These are phyloP conservation scores for Todiramphus saurophagus DNA, from an alignment of 2,113 vertebrate genomes.

Conservation along the genomic window DNA sequence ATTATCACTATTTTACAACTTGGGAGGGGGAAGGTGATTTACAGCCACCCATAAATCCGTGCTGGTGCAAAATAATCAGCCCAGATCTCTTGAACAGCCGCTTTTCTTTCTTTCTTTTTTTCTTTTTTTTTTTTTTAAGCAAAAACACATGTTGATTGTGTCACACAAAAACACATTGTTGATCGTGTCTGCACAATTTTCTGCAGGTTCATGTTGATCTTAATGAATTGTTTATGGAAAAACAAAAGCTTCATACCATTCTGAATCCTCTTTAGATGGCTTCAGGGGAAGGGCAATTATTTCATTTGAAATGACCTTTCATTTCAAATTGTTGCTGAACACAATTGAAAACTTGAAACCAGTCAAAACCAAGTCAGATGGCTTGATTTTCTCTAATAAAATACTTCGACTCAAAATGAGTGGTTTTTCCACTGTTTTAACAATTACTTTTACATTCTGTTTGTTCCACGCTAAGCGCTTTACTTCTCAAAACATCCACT, in stretches of 20 bases:
- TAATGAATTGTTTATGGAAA: slow-evolving; percentile 64
- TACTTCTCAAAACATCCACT: background rate
- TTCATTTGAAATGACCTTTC: slow-evolving; percentile 28
- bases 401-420: background rate
- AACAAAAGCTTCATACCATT: slow-evolving; percentile 59
- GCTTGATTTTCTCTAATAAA: slow-evolving; percentile 5
- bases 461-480: background rate
- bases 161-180: too few relatives aligned
- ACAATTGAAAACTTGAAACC: background rate
- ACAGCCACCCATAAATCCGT: slow-evolving; percentile 41
- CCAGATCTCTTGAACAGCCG: background rate
- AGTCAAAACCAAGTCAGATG: background rate
- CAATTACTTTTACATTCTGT: background rate
- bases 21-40: slow-evolving; percentile 52
- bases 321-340: background rate
- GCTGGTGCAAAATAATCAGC: slow-evolving; percentile 33
- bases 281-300: slow-evolving; percentile 32
- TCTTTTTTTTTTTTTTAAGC: background rate
- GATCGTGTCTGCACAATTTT: background rate
- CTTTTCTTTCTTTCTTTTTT: background rate
- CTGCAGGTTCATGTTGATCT: slow-evolving; percentile 45
- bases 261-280: background rate
- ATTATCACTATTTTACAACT: slow-evolving; percentile 13
- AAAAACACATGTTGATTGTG: slow-evolving; percentile 33
- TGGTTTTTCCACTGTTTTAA: background rate